Evolutionary conservation across 2,113 vertebrate genomes (phyloP).

Genomic region (Egretta garzetta): DNA sequence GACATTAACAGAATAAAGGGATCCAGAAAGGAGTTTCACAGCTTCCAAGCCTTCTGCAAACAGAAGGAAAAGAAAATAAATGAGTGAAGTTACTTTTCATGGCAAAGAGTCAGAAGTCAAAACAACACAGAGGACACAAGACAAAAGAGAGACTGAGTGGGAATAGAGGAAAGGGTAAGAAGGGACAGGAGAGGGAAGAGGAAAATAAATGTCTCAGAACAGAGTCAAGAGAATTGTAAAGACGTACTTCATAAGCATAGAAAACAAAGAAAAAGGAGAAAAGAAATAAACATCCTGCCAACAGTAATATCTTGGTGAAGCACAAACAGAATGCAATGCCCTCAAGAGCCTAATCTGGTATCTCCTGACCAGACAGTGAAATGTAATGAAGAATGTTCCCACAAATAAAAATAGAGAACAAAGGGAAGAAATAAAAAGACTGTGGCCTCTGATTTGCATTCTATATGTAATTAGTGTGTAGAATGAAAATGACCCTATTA

Average conservation of each 20-base stretch:
- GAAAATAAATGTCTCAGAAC: neutral
- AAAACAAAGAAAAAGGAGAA: neutral
- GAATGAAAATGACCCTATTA: neutral
- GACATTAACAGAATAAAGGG: neutral
- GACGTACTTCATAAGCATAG: neutral
- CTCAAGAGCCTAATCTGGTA: neutral
- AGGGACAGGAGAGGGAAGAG: neutral
- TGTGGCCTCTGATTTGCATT: neutral
- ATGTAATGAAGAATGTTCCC: neutral
- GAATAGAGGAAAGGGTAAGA: neutral
- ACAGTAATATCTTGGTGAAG: neutral
- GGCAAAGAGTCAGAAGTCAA: neutral
- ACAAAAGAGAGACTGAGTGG: neutral
- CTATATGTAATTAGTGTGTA: neutral
- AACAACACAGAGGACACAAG: neutral
- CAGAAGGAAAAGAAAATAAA: neutral
- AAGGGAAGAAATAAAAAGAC: neutral
- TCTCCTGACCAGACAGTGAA: neutral
- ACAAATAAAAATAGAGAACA: neutral
- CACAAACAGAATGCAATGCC: neutral
- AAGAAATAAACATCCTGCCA: neutral
- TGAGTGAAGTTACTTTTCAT: neutral
- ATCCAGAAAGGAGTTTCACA: neutral
- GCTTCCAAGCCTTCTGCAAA: too few species aligned
- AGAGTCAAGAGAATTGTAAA: neutral